Base-by-base conservation (phyloP, 2,113 vertebrate genomes). In the Chionis minor region DNA sequence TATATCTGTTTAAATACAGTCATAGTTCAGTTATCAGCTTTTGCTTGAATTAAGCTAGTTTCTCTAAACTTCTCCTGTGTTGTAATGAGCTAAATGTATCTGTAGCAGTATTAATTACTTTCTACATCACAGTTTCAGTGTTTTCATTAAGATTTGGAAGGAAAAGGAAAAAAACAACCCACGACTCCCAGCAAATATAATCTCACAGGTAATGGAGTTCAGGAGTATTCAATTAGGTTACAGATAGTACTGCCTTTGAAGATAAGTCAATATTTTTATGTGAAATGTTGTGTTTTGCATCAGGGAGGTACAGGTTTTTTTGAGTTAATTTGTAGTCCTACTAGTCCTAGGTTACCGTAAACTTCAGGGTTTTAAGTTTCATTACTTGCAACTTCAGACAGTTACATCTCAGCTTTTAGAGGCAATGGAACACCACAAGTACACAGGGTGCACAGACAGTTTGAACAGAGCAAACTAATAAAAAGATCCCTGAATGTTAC, bases 401-500 rank as follows among this genome's bases (percentile, higher is more conserved):
- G n/a, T 23, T 14, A 4, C 6, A 66, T 54, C 22, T 38, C 6
- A 5, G 23, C 20, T 89, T 86, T 75, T 63, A 86, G 12, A 80
- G 12, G 20, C 22, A 2, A 40, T 19, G 17, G 35, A 58, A 66
- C 0, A 1, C 5, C 14, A 54, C 28, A 89, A 79, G 5, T 38
- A 54, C 28, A 75, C 22, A 87, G 9, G 9, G 3, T 8, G 8
- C 4, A 69, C 3, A 56, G 10, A 32, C 21, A 78, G 22, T n/a
- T 40, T 65, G 10, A 92, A 51, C 11, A 81, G 67, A 61, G 5
- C 40, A 81, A 52, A 19, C 59, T 67, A 81, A 65, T n/a, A 79
- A 78, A 66, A 40, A 58, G 5, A 1, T 0, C 2, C 5, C 28
- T n/a, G 14, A 70, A 51, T 22, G 4, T 33, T 55, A 79, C 10